Base-by-base conservation (phyloP, 2,888 invertebrate species). In the Imbricaverruca yamaguchii region DNA sequence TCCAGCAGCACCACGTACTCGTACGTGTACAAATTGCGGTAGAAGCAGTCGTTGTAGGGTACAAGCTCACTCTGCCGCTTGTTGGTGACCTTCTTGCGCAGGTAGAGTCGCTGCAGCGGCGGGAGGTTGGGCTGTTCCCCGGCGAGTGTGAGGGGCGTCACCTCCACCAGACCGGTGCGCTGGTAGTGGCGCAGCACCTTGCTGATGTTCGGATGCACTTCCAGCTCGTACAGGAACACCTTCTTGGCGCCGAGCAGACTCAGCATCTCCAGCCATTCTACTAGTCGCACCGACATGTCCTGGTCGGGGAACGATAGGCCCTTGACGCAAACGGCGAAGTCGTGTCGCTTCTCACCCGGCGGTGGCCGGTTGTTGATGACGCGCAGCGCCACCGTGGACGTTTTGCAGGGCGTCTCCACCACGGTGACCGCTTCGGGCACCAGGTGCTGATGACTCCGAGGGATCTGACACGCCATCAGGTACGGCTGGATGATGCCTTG, bases 31-130 rank as follows among this genome's bases (percentile, higher is more conserved):
- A 97, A 91, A 87, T 97, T 94, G 87, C 94, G 93, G 89, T 97
- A 97, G 81, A 97, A 90, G 86, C 97, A 97, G 88, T 97, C 97
- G 88, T 97, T 97, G 89, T 97, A 97, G 18, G 97, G 96, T 85
- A 97, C 94, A 83, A 97, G 90, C 88, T 97, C 97, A 89, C 96
- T 96, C 87, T 96, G 94, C 21, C 97, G 90, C 88, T 97, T 97
- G 88, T 96, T 94, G 86, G 95, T 96, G 59, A 94, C 92, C 88
- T 96, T 96, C 87, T 94, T 94, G 82, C 93, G 93, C 80, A 97
- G 90, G 86, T 95, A 97, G 88, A 95, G 90, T 87, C 95, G 95
- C 87, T 95, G 94, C 85, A 96, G 92, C 0, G 93, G 92, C 0
- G 95, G 94, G 67, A 94, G 91, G 87, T 96, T 96, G 0, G 96